phyloP scores from a whole-genome alignment of 2,113 vertebrate species.

The Nerophis lumbriciformis region DNA sequence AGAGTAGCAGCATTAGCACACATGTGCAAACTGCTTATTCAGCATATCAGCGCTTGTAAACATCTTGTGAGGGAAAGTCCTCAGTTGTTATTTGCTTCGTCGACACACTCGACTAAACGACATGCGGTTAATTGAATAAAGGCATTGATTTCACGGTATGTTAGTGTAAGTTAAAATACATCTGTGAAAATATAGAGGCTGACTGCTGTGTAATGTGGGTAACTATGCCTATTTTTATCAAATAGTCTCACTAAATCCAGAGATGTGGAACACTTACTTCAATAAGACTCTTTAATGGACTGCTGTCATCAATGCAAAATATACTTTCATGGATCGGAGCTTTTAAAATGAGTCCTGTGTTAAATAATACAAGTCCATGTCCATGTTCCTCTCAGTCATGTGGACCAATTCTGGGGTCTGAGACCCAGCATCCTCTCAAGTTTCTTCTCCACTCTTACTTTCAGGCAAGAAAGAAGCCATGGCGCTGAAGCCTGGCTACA shows the following conservation, averaged over 20 bases:
- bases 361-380: conserved; percentile 21
- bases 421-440: conserved; percentile 18
- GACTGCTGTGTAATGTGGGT: background rate
- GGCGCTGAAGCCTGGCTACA: conserved; percentile 6
- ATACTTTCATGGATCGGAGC: conserved; percentile 6
- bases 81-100: too few relatives aligned
- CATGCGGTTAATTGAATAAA: too few relatives aligned
- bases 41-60: too few relatives aligned
- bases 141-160: too few relatives aligned
- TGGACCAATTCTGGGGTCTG: conserved; percentile 30
- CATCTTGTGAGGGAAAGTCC: too few relatives aligned
- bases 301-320: background rate
- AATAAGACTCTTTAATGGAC: background rate
- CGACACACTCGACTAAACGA: too few relatives aligned
- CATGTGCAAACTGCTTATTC: too few relatives aligned
- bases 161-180: background rate
- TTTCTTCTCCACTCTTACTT: conserved; percentile 28
- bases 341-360: conserved; percentile 12
- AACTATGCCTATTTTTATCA: conserved; percentile 10
- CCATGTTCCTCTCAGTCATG: conserved; percentile 22
- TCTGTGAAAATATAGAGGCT: background rate
- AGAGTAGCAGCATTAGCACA: background rate
- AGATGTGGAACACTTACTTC: conserved; percentile 1
- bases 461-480: conserved; percentile 8
- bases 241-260: conserved; percentile 1